Base-by-base conservation (phyloP, 2,888 invertebrate genomes). In the Drosophila trichaetosa region DNA sequence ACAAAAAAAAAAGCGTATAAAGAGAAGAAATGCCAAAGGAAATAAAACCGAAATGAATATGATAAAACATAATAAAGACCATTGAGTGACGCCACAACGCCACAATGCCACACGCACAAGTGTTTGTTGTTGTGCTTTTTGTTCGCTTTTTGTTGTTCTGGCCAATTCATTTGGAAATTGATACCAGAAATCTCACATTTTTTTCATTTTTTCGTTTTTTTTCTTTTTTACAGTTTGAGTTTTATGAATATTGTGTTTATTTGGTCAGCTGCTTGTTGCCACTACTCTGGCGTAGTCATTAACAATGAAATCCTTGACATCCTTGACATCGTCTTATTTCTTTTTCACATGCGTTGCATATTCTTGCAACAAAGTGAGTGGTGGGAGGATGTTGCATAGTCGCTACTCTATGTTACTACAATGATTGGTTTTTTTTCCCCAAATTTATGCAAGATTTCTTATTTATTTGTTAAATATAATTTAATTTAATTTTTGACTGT, bases 11-110 rank as follows among this genome's bases (percentile, higher is more conserved):
- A 2, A 24, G 24, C n/a, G n/a, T n/a, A n/a, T n/a, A n/a, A 61
- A 40, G 40, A 7, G 18, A 56, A 51, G 36, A 54, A 57, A 69
- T 56, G 54, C 46, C 16, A 24, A 65, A 61, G 60, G 72, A 77
- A 74, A 69, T 64, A 69, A 72, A 77, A 66, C 54, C 33, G 54
- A 83, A 78, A 71, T 79, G 71, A 83, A 73, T 76, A 69, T 59
- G 29, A 69, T 56, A 67, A 67, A 74, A 54, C 57, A 61, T 38
- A 21, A n/a, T 27, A 51, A 34, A 60, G 61, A 18, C 68, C 62
- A 61, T 62, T 33, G 40, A 61, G 59, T 69, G 79, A 79, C 73
- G 74, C 69, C 78, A n/a, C n/a, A n/a, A n/a, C n/a, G n/a, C n/a
- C n/a, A n/a, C n/a, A n/a, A n/a, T n/a, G 74, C 69, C 78, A 52